phyloP scores from a whole-genome alignment of 2,888 invertebrate genomes.

The Tetranychus piercei region DNA sequence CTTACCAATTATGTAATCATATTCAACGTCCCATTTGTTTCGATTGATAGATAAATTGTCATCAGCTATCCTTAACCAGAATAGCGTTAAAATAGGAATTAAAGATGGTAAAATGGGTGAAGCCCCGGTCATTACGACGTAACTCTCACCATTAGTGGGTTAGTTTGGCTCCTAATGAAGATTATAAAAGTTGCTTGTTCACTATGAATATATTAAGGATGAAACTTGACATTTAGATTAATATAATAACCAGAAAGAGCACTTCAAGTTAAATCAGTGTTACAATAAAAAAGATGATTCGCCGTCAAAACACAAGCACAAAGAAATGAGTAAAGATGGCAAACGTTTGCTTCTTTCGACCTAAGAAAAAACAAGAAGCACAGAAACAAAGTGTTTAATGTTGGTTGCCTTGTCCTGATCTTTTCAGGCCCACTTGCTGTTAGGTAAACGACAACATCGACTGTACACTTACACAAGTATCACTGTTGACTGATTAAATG shows the following conservation, averaged over 20 bases:
- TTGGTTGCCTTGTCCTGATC: neutral
- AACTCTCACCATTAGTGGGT: neutral
- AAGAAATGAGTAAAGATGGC: neutral
- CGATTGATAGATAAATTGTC: constrained; percentile 25
- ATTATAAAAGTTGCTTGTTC: too few species aligned
- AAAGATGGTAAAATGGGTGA: constrained; percentile 24
- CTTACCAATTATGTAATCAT: constrained; percentile 28
- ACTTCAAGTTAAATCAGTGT: too few species aligned
- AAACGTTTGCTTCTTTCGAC: neutral
- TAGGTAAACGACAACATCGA: neutral
- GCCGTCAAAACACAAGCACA: too few species aligned
- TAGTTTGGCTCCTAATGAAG: too few species aligned
- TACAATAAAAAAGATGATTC: too few species aligned
- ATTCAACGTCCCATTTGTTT: constrained; percentile 26
- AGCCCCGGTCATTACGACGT: constrained; percentile 16
- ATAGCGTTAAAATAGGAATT: constrained; percentile 25
- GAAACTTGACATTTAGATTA: too few species aligned
- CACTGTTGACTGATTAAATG: neutral
- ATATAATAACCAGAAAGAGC: too few species aligned
- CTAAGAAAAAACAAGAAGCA: neutral
- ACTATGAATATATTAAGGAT: too few species aligned
- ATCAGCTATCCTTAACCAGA: constrained; percentile 28
- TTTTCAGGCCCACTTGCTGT: neutral
- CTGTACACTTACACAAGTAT: neutral
- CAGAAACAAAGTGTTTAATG: neutral